Percentiles rank a stretch among this genome's conserved stretches.
Evolutionary conservation across 2,888 invertebrate species (phyloP).

Genomic region (Aplocera efformata): DNA sequence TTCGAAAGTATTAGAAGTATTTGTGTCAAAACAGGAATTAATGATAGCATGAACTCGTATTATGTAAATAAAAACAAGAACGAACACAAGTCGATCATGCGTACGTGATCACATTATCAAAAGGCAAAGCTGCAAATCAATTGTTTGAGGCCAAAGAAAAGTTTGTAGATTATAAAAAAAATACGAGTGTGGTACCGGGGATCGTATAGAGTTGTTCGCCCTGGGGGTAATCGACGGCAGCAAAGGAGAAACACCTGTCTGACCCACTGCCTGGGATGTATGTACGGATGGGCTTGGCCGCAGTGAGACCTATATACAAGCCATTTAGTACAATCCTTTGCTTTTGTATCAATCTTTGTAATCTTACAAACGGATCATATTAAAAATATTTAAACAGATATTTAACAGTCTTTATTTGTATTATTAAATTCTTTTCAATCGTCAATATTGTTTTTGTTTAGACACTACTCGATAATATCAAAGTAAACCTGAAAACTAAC

Average conservation of each 20-base stretch:
- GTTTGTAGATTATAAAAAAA: constrained; percentile 23
- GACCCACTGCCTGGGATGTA: constrained; percentile 62
- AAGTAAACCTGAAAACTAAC: no score
- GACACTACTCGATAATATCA: no score
- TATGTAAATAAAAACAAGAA: constrained; percentile 2
- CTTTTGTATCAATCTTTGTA: constrained; percentile 4
- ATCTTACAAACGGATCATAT: no score
- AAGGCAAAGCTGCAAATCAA: constrained; percentile 41
- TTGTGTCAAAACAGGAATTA: no score
- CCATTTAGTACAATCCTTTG: constrained; percentile 11
- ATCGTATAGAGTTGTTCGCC: constrained; percentile 68
- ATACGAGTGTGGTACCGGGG: constrained; percentile 55
- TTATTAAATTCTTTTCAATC: no score
- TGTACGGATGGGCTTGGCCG: constrained; percentile 63
- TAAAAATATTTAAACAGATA: no score
- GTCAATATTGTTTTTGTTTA: no score
- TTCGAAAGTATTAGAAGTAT: no score
- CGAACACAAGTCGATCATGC: constrained; percentile 20
- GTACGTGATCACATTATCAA: constrained; percentile 32
- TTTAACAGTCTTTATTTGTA: no score
- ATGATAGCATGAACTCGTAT: no score
- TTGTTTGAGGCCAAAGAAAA: constrained; percentile 48
- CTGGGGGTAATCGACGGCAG: constrained; percentile 54
- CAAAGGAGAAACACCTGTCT: constrained; percentile 63
- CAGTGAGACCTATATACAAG: constrained; percentile 65